These are phyloP conservation scores for Nesogale talazaci DNA, from an alignment of 2,113 vertebrate genomes.

Conservation along the genomic window DNA sequence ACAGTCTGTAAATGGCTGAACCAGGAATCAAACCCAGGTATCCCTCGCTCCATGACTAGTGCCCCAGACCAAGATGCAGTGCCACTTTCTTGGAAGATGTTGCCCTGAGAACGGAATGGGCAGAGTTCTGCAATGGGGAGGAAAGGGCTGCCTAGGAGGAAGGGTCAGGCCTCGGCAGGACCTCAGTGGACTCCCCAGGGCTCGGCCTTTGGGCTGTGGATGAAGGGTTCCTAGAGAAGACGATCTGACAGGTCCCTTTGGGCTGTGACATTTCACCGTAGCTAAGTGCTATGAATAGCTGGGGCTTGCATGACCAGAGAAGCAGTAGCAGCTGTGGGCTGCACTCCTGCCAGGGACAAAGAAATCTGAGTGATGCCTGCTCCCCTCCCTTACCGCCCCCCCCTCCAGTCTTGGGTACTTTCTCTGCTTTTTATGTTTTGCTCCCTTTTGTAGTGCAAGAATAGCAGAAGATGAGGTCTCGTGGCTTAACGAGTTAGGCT, in stretches of 20 bases:
- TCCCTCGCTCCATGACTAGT: not conserved
- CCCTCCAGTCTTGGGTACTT: not conserved
- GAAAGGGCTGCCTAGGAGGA: not conserved
- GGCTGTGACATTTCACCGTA: not conserved
- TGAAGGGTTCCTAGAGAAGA: not conserved
- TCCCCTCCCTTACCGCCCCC: fast-evolving
- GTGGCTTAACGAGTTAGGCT: not conserved
- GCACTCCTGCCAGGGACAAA: not conserved
- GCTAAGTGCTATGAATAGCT: not conserved
- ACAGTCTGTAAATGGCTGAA: not conserved
- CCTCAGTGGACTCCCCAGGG: not conserved
- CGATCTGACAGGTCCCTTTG: not conserved
- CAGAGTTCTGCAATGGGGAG: not conserved
- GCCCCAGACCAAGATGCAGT: not conserved
- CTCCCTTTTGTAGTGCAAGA: not conserved
- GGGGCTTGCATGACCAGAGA: not conserved
- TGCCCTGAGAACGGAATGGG: not conserved
- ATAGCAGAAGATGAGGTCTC: not conserved
- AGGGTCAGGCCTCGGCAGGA: not conserved
- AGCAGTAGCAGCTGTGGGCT: not conserved
- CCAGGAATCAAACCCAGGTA: not conserved
- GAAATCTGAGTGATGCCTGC: not conserved
- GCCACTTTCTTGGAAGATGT: not conserved
- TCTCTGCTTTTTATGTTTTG: not conserved
- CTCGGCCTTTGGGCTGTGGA: not conserved